phyloP scores from a whole-genome alignment of 2,113 vertebrate species.

The Accipiter cooperii region DNA sequence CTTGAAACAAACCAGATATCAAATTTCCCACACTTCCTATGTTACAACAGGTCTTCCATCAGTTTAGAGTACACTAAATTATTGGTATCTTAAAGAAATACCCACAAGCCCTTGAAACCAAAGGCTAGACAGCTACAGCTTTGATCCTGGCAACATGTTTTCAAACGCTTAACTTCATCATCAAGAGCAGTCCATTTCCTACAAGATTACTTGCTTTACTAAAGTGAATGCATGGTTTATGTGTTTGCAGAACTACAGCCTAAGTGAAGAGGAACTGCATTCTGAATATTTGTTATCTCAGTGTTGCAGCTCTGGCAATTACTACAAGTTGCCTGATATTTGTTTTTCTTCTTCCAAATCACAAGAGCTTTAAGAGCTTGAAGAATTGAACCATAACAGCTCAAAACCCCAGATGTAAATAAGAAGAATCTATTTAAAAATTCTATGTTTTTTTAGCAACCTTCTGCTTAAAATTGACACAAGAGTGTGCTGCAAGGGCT shows the following conservation, averaged over 20 bases:
- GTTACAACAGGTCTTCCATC: neutral
- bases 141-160: neutral
- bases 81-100: neutral
- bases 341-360: conserved; percentile 51
- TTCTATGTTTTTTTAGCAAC: neutral
- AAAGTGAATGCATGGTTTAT: neutral
- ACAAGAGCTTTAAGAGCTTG: conserved; percentile 30
- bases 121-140: neutral
- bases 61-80: neutral
- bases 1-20: neutral
- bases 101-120: neutral
- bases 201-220: neutral
- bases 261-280: neutral
- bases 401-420: conserved; percentile 25
- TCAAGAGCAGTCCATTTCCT: neutral
- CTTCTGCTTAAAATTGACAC: conserved; percentile 2
- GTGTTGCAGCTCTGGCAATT: conserved; percentile 52
- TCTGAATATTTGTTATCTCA: conserved; percentile 40
- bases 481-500: neutral
- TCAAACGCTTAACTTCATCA: neutral
- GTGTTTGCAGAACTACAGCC: neutral
- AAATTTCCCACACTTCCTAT: neutral
- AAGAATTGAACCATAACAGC: conserved; percentile 42
- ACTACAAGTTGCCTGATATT: conserved; percentile 24
- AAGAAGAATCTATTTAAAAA: conserved; percentile 10